Percentiles rank a stretch among this genome's conserved stretches.
These are phyloP conservation scores for Channa argus DNA, from an alignment of 2,113 vertebrate genomes.

Conservation along the genomic window DNA sequence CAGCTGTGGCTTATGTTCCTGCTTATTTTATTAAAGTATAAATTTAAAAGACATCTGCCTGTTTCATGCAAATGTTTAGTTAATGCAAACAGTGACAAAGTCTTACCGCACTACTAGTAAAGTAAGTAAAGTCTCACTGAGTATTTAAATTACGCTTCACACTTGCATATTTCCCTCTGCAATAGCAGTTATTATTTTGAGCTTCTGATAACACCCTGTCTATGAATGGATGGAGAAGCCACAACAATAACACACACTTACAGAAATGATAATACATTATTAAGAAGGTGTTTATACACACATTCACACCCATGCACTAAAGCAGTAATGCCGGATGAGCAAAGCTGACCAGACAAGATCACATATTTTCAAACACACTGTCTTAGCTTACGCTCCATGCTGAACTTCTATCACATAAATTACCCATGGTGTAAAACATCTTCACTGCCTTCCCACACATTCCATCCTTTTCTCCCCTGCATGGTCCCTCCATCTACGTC, in stretches of 20 bases:
- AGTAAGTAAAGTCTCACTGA: not conserved
- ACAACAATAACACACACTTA: slow-evolving; percentile 34
- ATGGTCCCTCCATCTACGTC: slow-evolving; percentile 42
- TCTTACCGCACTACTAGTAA: not conserved
- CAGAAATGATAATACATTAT: slow-evolving; percentile 39
- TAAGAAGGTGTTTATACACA: slow-evolving; percentile 38
- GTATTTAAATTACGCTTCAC: slow-evolving; percentile 16
- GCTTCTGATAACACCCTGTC: slow-evolving; percentile 38
- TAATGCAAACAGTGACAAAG: not conserved
- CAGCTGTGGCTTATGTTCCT: not conserved
- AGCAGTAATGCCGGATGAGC: slow-evolving; percentile 15
- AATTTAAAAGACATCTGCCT: not conserved
- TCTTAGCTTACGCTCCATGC: slow-evolving; percentile 9
- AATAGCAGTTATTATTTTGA: slow-evolving; percentile 33
- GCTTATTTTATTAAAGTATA: not conserved
- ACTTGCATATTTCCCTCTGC: slow-evolving; percentile 6
- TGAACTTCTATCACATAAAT: slow-evolving; percentile 40
- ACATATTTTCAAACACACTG: slow-evolving; percentile 18
- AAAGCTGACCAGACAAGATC: slow-evolving; percentile 5
- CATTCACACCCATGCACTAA: slow-evolving; percentile 37
- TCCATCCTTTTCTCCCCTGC: slow-evolving; percentile 28
- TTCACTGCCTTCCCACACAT: slow-evolving; percentile 63
- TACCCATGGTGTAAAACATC: slow-evolving; percentile 49
- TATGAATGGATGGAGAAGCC: slow-evolving; percentile 30
- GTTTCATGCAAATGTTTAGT: slow-evolving; percentile 9